Evolutionary conservation across 1,140 invertebrate genomes (phyloP), one percentile per base, ranked within the genome.

Genomic region (Drosophila parvula): DNA sequence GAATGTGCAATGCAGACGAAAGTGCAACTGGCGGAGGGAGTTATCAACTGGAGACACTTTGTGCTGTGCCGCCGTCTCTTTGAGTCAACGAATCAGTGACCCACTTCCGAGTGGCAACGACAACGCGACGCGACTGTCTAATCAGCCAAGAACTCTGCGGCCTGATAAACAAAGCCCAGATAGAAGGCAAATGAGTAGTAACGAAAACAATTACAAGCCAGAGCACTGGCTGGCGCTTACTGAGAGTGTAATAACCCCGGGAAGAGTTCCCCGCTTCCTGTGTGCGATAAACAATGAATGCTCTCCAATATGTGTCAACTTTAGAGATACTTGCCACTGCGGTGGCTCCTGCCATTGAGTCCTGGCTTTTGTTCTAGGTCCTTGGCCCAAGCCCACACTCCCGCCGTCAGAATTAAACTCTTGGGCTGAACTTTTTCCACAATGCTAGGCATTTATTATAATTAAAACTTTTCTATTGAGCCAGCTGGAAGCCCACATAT

Each of bases 401-500:
- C 10, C 32, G 8, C 34, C 5, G 12, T 36, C 8, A 38, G 22
- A 50, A 34, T 58, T 44, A 45, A 58, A 45, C 40, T 53, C 51
- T 64, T 38, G 56, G 14, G 38, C 3, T 36, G n/a, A 65, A 65
- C 38, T 44, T 64, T 32, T 28, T 61, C 28, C 27, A 61, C 32
- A 41, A 32, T 61, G 18, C 28, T 10, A 7, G n/a, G n/a, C 30
- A 36, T 27, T 50, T 74, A 56, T 50, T 51, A 18, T 76, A 76
- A 85, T 85, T 85, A 83, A 79, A 85, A 85, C 48, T 89, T 86
- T 80, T 83, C 22, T 51, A 28, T 67, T 45, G 41, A 45, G 45
- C 18, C 60, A 53, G 53, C 64, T 58, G 45, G 51, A 65, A 75
- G 44, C 40, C 53, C 43, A 75, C 71, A 56, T 79, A 45, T 12